Evolutionary conservation across 2,888 invertebrate genomes (phyloP).

Genomic region (Hesperia comma): DNA sequence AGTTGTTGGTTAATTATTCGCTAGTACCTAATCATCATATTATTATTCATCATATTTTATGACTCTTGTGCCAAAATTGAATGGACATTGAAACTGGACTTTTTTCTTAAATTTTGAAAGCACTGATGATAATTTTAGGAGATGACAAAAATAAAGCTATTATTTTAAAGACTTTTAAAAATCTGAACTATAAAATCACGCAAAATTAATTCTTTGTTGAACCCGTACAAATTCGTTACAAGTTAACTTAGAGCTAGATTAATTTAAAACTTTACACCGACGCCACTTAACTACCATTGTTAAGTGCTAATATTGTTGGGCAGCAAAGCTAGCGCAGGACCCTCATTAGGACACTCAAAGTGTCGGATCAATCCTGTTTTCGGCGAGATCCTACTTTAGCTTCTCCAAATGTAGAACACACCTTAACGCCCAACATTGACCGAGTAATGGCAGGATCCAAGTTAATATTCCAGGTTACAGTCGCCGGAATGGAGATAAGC

Average conservation of each 20-base stretch:
- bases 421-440: slow-evolving; percentile 43
- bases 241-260: not conserved
- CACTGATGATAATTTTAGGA: too few relatives aligned
- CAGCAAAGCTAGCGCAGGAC: slow-evolving; percentile 9
- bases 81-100: too few relatives aligned
- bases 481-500: slow-evolving; percentile 8
- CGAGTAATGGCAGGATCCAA: slow-evolving; percentile 61
- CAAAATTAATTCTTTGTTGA: not conserved
- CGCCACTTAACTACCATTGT: not conserved
- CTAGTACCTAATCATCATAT: too few relatives aligned
- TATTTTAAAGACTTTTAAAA: too few relatives aligned
- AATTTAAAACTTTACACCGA: not conserved
- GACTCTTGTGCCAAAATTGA: too few relatives aligned
- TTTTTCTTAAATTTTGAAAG: too few relatives aligned
- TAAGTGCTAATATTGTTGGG: too few relatives aligned
- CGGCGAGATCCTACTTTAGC: slow-evolving; percentile 1
- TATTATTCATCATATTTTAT: too few relatives aligned
- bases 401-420: slow-evolving; percentile 42
- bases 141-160: too few relatives aligned
- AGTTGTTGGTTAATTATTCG: too few relatives aligned
- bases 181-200: not conserved
- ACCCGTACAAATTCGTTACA: not conserved
- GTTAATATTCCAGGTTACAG: slow-evolving; percentile 66
- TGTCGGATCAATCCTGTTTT: slow-evolving; percentile 17
- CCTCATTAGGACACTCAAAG: slow-evolving; percentile 30